These are phyloP conservation scores for Latrodectus elegans DNA, from an alignment of 2,888 invertebrate genomes.

Conservation along the genomic window DNA sequence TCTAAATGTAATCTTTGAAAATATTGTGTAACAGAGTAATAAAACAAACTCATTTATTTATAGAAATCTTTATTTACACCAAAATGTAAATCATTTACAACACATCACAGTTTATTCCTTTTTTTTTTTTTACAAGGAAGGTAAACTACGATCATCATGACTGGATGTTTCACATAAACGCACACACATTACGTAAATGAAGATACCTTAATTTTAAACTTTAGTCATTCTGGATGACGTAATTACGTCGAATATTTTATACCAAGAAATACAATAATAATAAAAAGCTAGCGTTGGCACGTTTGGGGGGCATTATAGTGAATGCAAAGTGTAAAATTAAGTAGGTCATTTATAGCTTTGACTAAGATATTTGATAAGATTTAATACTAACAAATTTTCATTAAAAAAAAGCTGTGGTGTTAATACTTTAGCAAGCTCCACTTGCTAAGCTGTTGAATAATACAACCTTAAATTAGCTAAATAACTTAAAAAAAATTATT, in stretches of 20 bases:
- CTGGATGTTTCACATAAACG: conserved; percentile 32
- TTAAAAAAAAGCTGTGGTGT: conserved; percentile 5
- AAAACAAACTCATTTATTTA: conserved; percentile 19
- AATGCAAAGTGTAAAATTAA: conserved; percentile 31
- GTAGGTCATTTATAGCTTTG: background rate
- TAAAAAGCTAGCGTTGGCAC: conserved; percentile 68
- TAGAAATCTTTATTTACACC: conserved; percentile 69
- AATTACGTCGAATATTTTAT: conserved; percentile 16
- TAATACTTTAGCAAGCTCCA: conserved; percentile 56
- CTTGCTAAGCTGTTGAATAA: conserved; percentile 37
- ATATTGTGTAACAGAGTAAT: background rate
- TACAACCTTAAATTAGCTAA: conserved; percentile 12
- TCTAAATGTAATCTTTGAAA: no score
- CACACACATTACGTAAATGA: conserved; percentile 56
- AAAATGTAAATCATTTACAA: conserved; percentile 59
- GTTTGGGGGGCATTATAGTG: conserved; percentile 54
- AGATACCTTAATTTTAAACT: conserved; percentile 53
- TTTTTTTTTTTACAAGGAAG: conserved; percentile 8
- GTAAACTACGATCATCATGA: conserved; percentile 43
- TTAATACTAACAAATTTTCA: background rate
- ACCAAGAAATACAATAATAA: conserved; percentile 71
- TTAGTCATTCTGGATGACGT: background rate
- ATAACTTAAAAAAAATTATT: conserved; percentile 37
- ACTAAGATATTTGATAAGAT: background rate
- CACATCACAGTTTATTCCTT: conserved; percentile 53